These are phyloP conservation scores for Pogonomyrmex californicus DNA, from an alignment of 1,140 invertebrate species.

Conservation along the genomic window DNA sequence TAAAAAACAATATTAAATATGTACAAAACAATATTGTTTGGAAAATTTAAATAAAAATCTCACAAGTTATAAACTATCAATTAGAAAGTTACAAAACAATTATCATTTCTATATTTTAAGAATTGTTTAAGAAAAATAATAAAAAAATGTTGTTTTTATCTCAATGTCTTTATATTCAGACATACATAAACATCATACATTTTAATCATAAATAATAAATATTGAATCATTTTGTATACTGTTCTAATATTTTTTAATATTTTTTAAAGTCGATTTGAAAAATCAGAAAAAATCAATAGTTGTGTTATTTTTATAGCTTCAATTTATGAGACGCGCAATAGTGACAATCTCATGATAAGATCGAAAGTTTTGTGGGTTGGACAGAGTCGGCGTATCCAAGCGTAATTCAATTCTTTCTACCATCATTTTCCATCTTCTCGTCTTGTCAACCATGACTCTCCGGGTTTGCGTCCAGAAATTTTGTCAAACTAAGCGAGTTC, in stretches of 20 bases:
- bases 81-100: neutral
- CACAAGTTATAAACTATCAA: neutral
- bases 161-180: neutral
- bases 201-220: slow-evolving; percentile 1
- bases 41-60: neutral
- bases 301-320: neutral
- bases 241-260: neutral
- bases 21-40: neutral
- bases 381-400: neutral
- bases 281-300: neutral
- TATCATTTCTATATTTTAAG: neutral
- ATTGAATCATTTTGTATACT: neutral
- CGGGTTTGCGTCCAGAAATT: slow-evolving; percentile 28
- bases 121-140: neutral
- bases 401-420: slow-evolving; percentile 52
- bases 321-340: slow-evolving; percentile 21
- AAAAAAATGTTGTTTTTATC: neutral
- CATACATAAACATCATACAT: too few species aligned
- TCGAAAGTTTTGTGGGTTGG: slow-evolving; percentile 33
- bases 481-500: slow-evolving; percentile 56
- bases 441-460: slow-evolving; percentile 40
- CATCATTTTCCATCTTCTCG: slow-evolving; percentile 50
- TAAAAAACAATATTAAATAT: neutral
- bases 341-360: slow-evolving; percentile 30
- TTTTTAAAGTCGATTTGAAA: neutral